phyloP scores from a whole-genome alignment of 2,888 invertebrate species.

The Sarcophaga rosellei region DNA sequence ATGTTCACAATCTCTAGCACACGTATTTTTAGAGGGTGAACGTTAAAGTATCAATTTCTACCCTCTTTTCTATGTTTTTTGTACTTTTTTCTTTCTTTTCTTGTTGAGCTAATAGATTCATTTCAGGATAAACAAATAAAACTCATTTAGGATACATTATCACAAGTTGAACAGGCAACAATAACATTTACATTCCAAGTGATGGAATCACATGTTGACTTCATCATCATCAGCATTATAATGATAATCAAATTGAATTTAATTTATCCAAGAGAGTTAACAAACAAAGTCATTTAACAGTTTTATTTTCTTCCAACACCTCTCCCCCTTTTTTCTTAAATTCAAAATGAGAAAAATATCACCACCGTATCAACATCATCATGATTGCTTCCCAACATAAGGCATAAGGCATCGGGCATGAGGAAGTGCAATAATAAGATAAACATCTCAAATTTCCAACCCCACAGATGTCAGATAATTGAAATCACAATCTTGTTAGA shows the following conservation, averaged over 20 bases:
- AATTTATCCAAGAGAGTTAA: slow-evolving; percentile 53
- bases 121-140: slow-evolving; percentile 69
- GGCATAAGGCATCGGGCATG: slow-evolving; percentile 16
- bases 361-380: not conserved
- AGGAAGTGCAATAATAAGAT: slow-evolving; percentile 67
- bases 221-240: slow-evolving; percentile 3
- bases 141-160: slow-evolving; percentile 68
- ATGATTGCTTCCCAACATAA: not conserved
- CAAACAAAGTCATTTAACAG: slow-evolving; percentile 45
- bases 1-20: not conserved
- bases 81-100: too few relatives aligned
- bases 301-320: slow-evolving; percentile 25
- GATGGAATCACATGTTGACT: slow-evolving; percentile 34
- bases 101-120: slow-evolving; percentile 59
- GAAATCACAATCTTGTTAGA: slow-evolving; percentile 66
- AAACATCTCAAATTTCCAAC: slow-evolving; percentile 63
- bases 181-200: slow-evolving; percentile 39
- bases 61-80: slow-evolving; percentile 27
- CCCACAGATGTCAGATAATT: slow-evolving; percentile 65
- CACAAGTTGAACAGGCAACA: slow-evolving; percentile 62
- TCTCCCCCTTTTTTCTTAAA: not conserved
- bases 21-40: slow-evolving; percentile 33
- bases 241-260: slow-evolving; percentile 65
- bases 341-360: not conserved
- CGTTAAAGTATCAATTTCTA: slow-evolving; percentile 59